Base-by-base conservation (phyloP, 2,113 vertebrate genomes). In the Xiphias gladius region DNA sequence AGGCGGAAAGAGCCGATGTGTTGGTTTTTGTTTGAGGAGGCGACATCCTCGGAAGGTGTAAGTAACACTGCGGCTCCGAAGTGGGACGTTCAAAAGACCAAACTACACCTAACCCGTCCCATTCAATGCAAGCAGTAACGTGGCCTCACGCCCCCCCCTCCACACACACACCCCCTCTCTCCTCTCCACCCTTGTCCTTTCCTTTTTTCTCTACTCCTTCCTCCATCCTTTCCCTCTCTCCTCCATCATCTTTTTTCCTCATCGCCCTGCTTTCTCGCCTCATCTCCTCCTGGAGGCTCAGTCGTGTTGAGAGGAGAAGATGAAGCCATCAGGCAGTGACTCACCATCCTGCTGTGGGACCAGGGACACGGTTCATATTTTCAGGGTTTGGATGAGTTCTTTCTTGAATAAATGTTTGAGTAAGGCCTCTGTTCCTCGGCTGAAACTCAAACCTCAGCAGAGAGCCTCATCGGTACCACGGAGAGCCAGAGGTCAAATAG, bases 321-420 rank as follows among this genome's bases (percentile, higher is more conserved):
- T 26, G 3, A 73, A 80, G 17, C 61, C 78, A 37, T 73, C 50
- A 35, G 61, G 41, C 70, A 7, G 65, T 43, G 73, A 76, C 35
- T 76, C 65, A 57, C 54, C 57, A 1, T 54, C 4, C 65, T 54
- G 72, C 65, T n/a, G 73, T 37, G 66, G 73, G 72, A 75, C 64
- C 24, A 1, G 46, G 22, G 55, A 48, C 50, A 5, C 17, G 1
- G n/a, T 24, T 58, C 64, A 59, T 46, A 22, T 43, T 76, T 76
- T 62, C 75, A 54, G 50, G 50, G 50, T n/a, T n/a, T 54, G 50
- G 50, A 54, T 54, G 48, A 57, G 22, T 20, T 32, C 14, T 39
- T 39, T 82, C 43, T 55, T 6, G 17, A 19, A 30, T 75, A 69
- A 75, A 75, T 70, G 65, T 76, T 70, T 82, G 57, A 75, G 41